Percentiles rank a stretch among this genome's conserved stretches.
Evolutionary conservation across 2,113 vertebrate species (phyloP).

Genomic region (Thamnophis sirtalis): DNA sequence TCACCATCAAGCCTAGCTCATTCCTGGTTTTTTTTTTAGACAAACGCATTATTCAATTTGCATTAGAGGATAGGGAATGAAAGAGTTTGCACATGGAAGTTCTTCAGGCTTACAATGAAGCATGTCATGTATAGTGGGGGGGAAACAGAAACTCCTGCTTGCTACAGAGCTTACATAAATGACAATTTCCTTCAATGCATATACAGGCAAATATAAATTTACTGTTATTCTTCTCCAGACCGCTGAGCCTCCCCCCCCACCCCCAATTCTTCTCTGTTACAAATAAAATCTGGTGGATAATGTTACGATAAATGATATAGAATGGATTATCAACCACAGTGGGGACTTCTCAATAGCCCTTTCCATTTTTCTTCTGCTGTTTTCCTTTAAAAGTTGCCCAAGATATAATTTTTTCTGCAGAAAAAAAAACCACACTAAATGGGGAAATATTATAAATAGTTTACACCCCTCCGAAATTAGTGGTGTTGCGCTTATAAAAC

Average conservation of each 20-base stretch:
- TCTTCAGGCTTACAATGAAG: background rate
- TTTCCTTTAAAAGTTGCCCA: background rate
- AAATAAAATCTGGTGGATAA: background rate
- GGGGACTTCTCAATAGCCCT: background rate
- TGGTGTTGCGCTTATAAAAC: background rate
- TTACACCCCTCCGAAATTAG: background rate
- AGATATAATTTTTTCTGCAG: background rate
- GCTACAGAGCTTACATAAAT: background rate
- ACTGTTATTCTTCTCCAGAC: background rate
- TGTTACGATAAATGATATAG: background rate
- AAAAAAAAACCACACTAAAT: background rate
- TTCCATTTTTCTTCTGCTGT: background rate
- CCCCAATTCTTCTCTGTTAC: background rate
- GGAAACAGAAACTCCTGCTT: background rate
- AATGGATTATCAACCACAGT: background rate
- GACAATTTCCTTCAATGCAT: background rate
- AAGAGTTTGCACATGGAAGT: background rate
- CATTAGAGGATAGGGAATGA: background rate
- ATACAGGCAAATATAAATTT: background rate
- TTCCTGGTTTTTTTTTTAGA: background rate
- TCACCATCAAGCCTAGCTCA: background rate
- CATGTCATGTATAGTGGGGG: no score
- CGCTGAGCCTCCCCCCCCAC: fast-evolving
- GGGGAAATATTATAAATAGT: background rate
- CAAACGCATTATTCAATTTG: background rate